These are phyloP conservation scores for Achatina immaculata DNA, from an alignment of 1,140 invertebrate genomes.

Conservation along the genomic window DNA sequence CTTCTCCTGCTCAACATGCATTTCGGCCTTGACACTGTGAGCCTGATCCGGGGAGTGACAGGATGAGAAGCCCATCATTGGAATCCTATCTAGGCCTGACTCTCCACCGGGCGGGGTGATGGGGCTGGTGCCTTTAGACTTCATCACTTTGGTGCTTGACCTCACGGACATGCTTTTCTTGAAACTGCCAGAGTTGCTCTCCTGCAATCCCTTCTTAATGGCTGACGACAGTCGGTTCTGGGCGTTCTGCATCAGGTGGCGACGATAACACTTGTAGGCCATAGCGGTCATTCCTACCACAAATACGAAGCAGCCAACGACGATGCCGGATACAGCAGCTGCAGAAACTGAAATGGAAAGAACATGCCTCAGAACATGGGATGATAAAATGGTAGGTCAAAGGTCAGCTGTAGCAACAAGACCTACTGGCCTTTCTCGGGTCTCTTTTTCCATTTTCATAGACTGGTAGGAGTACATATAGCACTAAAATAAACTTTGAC, in stretches of 20 bases:
- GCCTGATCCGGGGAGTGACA: slow-evolving; percentile 42
- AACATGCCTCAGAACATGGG: neutral
- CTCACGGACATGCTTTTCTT: slow-evolving; percentile 51
- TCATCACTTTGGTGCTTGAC: slow-evolving; percentile 53
- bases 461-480: too few species aligned
- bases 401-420: too few species aligned
- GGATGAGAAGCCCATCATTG: slow-evolving; percentile 49
- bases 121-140: slow-evolving; percentile 63
- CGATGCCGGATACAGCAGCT: slow-evolving; percentile 56
- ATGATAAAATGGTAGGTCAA: too few species aligned
- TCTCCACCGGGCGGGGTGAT: slow-evolving; percentile 55
- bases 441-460: too few species aligned
- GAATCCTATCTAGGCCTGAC: slow-evolving; percentile 48
- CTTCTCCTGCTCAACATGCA: slow-evolving; percentile 71
- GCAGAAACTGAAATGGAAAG: slow-evolving; percentile 56
- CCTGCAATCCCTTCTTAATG: slow-evolving; percentile 68
- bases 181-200: slow-evolving; percentile 56
- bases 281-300: slow-evolving; percentile 54
- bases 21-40: slow-evolving; percentile 51
- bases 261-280: slow-evolving; percentile 64
- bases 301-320: slow-evolving; percentile 58
- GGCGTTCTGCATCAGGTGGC: slow-evolving; percentile 58
- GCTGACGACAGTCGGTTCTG: slow-evolving; percentile 67
- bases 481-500: too few species aligned
- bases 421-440: too few species aligned